Conservation (phyloP, 2,113 vertebrate genomes). For the Callospermophilus lateralis region DNA sequence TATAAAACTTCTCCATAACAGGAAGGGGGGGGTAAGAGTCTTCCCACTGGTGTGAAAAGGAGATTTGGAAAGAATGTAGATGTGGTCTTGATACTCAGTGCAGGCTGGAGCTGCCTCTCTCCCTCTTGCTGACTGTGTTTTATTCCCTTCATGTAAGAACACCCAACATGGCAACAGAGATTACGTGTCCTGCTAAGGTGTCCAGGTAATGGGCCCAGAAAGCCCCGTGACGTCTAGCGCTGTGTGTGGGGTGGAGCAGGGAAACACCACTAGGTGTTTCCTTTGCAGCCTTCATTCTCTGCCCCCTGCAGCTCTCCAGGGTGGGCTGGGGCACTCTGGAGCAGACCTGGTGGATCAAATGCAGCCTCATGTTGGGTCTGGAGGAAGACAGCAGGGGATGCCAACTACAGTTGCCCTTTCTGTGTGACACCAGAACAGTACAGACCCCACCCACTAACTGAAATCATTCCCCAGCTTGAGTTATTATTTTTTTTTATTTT, state of each 20-base stretch:
- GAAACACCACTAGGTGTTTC: background rate
- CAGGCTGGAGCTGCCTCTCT: background rate
- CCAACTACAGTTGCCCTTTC: background rate
- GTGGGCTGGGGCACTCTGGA: background rate
- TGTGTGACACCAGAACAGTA: background rate
- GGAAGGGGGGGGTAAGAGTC: background rate
- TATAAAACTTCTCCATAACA: background rate
- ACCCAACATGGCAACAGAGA: background rate
- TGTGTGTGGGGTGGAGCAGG: background rate
- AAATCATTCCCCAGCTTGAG: background rate
- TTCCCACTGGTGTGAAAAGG: background rate
- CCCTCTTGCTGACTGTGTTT: background rate
- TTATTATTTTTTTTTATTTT: background rate
- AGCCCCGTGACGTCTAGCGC: too few relatives aligned
- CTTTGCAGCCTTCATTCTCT: background rate
- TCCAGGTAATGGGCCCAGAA: background rate
- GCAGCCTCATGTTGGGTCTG: background rate
- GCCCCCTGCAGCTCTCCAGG: background rate
- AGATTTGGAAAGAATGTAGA: background rate
- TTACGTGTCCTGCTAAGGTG: background rate
- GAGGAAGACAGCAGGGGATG: background rate
- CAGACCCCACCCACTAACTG: rapidly evolving
- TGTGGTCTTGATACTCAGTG: background rate
- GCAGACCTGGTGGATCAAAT: background rate
- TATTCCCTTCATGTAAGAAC: background rate